Evolutionary conservation across 1,140 invertebrate species (phyloP), one percentile per base, ranked within the genome.

Genomic region (Megalonaias nervosa): DNA sequence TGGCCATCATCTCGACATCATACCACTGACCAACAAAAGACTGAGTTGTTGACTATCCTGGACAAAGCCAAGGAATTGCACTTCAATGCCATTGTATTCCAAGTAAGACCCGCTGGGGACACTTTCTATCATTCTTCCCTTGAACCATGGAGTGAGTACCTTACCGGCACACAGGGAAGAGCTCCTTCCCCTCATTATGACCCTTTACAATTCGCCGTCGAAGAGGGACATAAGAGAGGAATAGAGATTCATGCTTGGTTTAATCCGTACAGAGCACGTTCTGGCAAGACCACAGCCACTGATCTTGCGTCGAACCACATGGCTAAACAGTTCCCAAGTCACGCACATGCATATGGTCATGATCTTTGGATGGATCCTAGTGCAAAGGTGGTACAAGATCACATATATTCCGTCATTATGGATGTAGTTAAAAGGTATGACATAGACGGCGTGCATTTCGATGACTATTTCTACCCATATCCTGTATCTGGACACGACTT

Each of bases 391-490:
- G 84, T 90, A 21, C 80, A 84, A 70, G 67, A 84, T 57, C 77
- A 81, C 66, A 80, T 80, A 56, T 26, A 82, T 2, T 61, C 57
- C 57, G 86, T 89, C 15, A 81, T 86, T 38, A 77, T 81, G 38
- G 88, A 90, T 74, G 86, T 90, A 19, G 79, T 86, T 4, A 82
- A 48, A n/a, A 74, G 83, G 23, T 90, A 90, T 77, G 86, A 89
- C 71, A 75, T 90, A 12, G 89, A 90, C 66, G 89, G 88, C 14
- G 66, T 89, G 14, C 88, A 89, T 68, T 87, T 90, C 71, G 89
- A 90, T 71, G 89, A 90, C 77, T 90, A 90, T 75, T 90, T 90
- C 77, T 90, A 90, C 77, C 89, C 89, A 3, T 90, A 89, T 77
- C 88, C 88, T 2, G 84, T 81, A n/a, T 78, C 75, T 16, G 85